Conservation (phyloP, 2,888 invertebrate genomes). For the Meghimatium bilineatum region DNA sequence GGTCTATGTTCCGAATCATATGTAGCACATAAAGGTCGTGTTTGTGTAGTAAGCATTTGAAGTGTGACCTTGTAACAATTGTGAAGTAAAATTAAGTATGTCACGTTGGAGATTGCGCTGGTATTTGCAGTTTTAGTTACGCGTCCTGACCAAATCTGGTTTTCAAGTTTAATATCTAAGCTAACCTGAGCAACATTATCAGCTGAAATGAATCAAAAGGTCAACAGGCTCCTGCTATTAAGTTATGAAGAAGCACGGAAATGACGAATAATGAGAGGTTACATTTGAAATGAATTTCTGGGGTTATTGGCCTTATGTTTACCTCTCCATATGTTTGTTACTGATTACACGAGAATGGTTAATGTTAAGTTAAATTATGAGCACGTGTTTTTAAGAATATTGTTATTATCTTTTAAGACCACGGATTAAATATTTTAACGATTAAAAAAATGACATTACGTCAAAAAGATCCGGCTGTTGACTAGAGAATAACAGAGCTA, state of each 20-base stretch:
- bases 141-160: not conserved
- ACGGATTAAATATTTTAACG: no score
- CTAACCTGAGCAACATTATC: not conserved
- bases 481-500: no score
- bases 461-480: no score
- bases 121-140: constrained; percentile 22
- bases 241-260: not conserved
- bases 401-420: no score
- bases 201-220: not conserved
- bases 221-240: not conserved
- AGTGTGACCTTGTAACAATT: not conserved
- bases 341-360: not conserved
- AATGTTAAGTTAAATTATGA: not conserved
- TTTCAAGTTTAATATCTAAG: not conserved
- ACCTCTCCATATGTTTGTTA: not conserved
- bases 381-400: not conserved
- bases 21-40: not conserved
- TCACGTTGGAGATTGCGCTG: constrained; percentile 27
- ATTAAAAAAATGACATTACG: no score
- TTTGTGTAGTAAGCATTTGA: not conserved
- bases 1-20: not conserved
- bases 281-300: not conserved
- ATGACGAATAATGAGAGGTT: not conserved
- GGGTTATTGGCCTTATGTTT: not conserved
- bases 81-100: constrained; percentile 9